Base-by-base conservation (phyloP, 2,797 vertebrate species). In the Lateolabrax maculatus region DNA sequence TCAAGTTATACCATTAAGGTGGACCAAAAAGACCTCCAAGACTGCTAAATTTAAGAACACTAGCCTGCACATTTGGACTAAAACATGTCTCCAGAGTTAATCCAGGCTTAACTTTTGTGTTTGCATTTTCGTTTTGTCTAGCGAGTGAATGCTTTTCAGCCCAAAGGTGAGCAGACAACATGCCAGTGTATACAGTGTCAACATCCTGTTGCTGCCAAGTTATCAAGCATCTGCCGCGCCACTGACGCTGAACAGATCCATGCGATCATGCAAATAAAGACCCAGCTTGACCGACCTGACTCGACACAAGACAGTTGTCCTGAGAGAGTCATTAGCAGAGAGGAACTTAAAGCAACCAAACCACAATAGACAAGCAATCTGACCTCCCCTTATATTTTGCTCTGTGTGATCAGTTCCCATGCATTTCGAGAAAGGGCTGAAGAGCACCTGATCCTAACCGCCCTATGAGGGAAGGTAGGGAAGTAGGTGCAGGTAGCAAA, bases 101-200 rank as follows among this genome's bases (percentile, higher is more conserved):
- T 73, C 49, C 62, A 56, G 36, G 16, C 13, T 64, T 72, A 56
- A 66, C 16, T 27, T 19, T 58, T 72, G 11, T 67, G 13, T 58
- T 76, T 60, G 5, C 25, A 34, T 64, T 71, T 57, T 62, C 7
- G 27, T 31, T 9, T 53, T 5, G 70, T 82, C 51, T 46, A 16
- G 9, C 13, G 29, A 39, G 51, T 56, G 13, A 71, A 41, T 46
- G 51, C 53, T 48, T 57, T 69, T 75, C 18, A 63, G 49, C 56
- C 46, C 37, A 71, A 83, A 89, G 83, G 84, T 85, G 83, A 84
- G 58, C 10, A 39, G 60, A 84, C 81, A 88, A 88, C 86, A 84
- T 83, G 80, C 76, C 77, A 27, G 62, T 93, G 90, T 93, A 31
- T 90, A 84, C 71, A 89, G 71, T 89, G 85, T 88, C 89, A 93